Conservation (phyloP, 2,888 invertebrate genomes). For the Gonocerus acuteangulatus region DNA sequence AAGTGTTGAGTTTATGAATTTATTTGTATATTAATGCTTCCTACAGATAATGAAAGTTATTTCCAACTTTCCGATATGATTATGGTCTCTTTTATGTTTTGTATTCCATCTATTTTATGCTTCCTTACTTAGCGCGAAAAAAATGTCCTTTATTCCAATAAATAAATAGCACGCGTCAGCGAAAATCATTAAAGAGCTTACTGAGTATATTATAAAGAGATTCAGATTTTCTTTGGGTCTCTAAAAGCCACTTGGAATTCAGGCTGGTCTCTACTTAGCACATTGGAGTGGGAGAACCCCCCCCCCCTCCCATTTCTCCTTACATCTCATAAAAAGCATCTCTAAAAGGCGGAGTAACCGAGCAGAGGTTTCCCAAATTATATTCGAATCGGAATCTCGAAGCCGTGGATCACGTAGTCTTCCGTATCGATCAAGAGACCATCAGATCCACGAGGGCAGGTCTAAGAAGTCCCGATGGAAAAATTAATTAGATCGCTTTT, state of each 20-base stretch:
- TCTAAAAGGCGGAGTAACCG: background rate
- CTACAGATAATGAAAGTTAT: too few species aligned
- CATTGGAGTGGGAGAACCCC: background rate
- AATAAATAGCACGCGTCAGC: background rate
- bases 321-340: conserved; percentile 6
- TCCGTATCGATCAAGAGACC: conserved; percentile 12
- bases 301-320: background rate
- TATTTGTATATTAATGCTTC: too few species aligned
- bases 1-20: too few species aligned
- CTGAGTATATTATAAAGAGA: conserved; percentile 14
- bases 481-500: conserved; percentile 40
- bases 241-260: conserved; percentile 22
- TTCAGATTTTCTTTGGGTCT: conserved; percentile 1
- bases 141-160: too few species aligned
- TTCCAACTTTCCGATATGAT: too few species aligned
- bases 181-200: background rate
- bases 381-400: background rate
- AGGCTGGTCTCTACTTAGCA: conserved; percentile 10
- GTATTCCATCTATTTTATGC: too few species aligned
- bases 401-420: background rate
- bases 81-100: too few species aligned
- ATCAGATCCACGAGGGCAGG: background rate
- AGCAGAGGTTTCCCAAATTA: conserved; percentile 7
- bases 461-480: conserved; percentile 38
- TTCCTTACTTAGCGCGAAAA: too few species aligned